A percentile compares a stretch with the other conserved stretches of the same genome.
phyloP scores from a whole-genome alignment of 2,797 vertebrate species.

The Denticeps clupeoides region DNA sequence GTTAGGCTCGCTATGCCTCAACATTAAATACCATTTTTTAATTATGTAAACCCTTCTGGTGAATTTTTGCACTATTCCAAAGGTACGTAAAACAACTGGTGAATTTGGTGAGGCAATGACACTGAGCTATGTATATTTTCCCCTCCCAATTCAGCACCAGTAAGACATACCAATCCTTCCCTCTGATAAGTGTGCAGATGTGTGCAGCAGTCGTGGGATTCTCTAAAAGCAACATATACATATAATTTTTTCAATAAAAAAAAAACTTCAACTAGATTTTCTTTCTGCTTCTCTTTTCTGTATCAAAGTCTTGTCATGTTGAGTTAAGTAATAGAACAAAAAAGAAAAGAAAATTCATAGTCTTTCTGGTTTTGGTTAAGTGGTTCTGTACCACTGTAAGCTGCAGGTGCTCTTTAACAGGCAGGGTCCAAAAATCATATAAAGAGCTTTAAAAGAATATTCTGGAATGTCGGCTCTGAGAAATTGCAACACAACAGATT shows the following conservation, averaged over 20 bases:
- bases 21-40: too few species aligned
- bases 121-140: too few species aligned
- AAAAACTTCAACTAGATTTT: neutral
- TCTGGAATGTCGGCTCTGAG: slow-evolving; percentile 78
- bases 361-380: slow-evolving; percentile 85
- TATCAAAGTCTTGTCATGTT: slow-evolving; percentile 78
- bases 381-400: slow-evolving; percentile 74
- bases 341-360: slow-evolving; percentile 62
- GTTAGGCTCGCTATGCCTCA: too few species aligned
- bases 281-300: slow-evolving; percentile 53
- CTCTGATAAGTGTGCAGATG: too few species aligned
- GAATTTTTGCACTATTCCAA: too few species aligned
- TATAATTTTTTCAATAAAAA: too few species aligned
- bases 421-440: slow-evolving; percentile 71
- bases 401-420: slow-evolving; percentile 85
- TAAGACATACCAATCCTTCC: too few species aligned
- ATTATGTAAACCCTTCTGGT: too few species aligned
- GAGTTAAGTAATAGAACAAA: slow-evolving; percentile 86
- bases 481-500: slow-evolving; percentile 82
- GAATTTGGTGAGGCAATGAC: too few species aligned
- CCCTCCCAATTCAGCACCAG: too few species aligned
- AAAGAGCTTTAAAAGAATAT: slow-evolving; percentile 44
- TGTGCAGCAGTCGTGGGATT: too few species aligned
- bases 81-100: too few species aligned
- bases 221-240: neutral